Conservation (phyloP, 2,113 vertebrate genomes). For the Delphinus delphis region DNA sequence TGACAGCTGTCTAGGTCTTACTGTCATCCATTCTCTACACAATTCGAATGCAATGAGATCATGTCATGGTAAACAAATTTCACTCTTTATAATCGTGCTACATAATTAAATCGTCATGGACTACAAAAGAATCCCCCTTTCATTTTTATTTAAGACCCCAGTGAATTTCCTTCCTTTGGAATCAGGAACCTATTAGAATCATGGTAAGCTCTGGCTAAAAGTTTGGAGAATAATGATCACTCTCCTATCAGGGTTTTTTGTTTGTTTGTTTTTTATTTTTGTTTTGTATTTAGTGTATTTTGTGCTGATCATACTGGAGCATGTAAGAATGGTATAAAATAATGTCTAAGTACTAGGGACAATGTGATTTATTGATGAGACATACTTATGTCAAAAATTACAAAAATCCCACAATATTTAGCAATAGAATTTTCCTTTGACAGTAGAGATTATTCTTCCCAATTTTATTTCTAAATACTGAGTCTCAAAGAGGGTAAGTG, state of each 20-base stretch:
- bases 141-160: neutral
- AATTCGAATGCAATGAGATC: neutral
- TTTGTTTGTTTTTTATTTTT: neutral
- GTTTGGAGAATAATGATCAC: neutral
- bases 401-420: neutral
- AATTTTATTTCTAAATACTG: neutral
- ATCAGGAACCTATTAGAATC: neutral
- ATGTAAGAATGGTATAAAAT: neutral
- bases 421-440: neutral
- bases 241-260: no score
- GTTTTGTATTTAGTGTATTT: neutral
- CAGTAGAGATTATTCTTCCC: neutral
- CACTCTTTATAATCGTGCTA: neutral
- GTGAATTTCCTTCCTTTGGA: neutral
- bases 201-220: neutral
- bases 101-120: neutral
- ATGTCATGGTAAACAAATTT: neutral
- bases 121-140: neutral
- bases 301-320: neutral
- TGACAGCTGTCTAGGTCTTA: neutral
- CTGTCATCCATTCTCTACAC: neutral
- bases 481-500: neutral
- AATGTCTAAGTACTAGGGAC: neutral
- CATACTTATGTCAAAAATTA: neutral
- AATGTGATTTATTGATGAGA: neutral